phyloP scores from a whole-genome alignment of 2,888 invertebrate species.

The Drosophila merina region DNA sequence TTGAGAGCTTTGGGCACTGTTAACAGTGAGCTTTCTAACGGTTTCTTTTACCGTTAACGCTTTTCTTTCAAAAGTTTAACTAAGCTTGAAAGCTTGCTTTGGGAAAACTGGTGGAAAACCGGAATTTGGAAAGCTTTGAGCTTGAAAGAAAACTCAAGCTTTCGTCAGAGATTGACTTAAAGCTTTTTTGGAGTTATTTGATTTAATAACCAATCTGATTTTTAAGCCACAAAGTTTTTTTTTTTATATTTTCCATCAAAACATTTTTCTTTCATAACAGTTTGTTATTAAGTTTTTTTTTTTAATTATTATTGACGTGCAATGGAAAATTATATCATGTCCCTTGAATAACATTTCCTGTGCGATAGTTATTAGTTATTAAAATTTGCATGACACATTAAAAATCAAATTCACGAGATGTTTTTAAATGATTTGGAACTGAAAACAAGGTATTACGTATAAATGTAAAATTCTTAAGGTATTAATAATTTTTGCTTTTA shows the following conservation, averaged over 20 bases:
- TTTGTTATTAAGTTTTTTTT: slow-evolving; percentile 5
- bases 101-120: neutral
- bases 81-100: neutral
- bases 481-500: no score
- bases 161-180: neutral
- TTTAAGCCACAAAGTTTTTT: neutral
- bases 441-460: neutral
- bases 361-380: neutral
- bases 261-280: neutral
- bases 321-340: slow-evolving; percentile 3
- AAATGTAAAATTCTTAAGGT: no score
- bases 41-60: neutral
- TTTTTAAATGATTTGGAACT: neutral
- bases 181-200: neutral
- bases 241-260: neutral
- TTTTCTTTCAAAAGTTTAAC: neutral
- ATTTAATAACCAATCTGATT: neutral
- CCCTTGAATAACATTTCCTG: slow-evolving; percentile 19
- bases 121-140: neutral
- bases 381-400: neutral
- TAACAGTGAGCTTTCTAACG: slow-evolving; percentile 11
- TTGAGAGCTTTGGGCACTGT: neutral
- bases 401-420: neutral
- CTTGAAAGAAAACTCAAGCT: neutral
- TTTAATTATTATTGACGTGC: slow-evolving; percentile 19